Base-by-base conservation (phyloP, 2,888 invertebrate genomes). In the Melinopterus prodromus region DNA sequence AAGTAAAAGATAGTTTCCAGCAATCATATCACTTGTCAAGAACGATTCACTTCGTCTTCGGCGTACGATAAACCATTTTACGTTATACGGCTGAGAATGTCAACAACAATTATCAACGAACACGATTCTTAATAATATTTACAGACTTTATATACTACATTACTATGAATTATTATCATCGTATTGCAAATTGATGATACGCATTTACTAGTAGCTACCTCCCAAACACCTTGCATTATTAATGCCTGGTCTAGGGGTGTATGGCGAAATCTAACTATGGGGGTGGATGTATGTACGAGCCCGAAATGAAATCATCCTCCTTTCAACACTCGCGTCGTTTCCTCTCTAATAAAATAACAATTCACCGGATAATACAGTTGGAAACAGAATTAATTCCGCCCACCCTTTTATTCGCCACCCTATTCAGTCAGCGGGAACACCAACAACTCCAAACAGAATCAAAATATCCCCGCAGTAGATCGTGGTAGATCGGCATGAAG, bases 371-470 rank as follows among this genome's bases (percentile, higher is more conserved):
- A 83, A 83, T 82, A 80, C 83, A 81, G 82, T 80, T 77, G 83
- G 80, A 83, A 84, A 83, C 81, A 81, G 83, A 84, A 84, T 84
- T 84, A 83, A 84, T 84, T 84, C 83, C 84, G 80, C 83, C 84
- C 83, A 83, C 84, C 84, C 84, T 82, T 83, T 80, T 71, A 76
- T 79, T 15, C 78, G 76, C 77, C 79, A 79, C 76, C 83, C 82
- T 82, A 75, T 78, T 70, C 71, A 15, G 71, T 78, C 80, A 77
- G 81, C 82, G 82, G 81, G 83, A 84, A 82, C 82, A 83, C 82
- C 83, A 82, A 83, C 84, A 82, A 81, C 82, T 82, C 82, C 78
- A 84, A 83, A 84, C 82, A 83, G 83, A 84, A 84, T 84, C 83
- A 83, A 83, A 84, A 84, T 83, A 83, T 83, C 81, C 82, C 80